Evolutionary conservation across 2,113 vertebrate genomes (phyloP), one percentile per base, ranked within the genome.

Genomic region (Centropus bengalensis): DNA sequence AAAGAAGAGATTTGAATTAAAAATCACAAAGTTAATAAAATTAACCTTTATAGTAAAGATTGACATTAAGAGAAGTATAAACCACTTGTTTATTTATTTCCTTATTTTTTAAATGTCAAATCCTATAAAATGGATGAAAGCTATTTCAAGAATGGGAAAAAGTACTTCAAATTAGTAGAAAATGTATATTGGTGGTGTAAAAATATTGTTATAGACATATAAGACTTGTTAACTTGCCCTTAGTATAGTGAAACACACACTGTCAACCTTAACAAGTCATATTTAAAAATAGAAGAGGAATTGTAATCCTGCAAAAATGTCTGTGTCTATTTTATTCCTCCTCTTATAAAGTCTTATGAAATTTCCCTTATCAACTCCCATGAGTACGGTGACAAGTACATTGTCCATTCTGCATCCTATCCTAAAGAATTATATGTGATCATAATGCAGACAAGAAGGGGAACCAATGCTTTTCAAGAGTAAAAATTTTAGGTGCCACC

Each of bases 371-470:
- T 63, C 36, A 40, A 1, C n/a, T 70, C 26, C 42, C 9, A 21
- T 27, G 13, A 82, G 6, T 76, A 52, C 55, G 28, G 13, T 52
- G 62, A 33, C 14, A 36, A 0, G 0, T 4, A 5, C 55, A 56
- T 42, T 54, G n/a, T 85, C 11, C 33, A 12, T 54, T 81, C 23
- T 76, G 3, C 77, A 13, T 88, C 58, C 85, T 88, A 77, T 33
- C 8, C 6, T 80, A n/a, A 58, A 45, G 21, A 59, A 60, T 82
- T 44, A 24, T 52, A 28, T 70, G 19, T 69, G 67, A 82, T 69
- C 27, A 32, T 76, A 58, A 49, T 47, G 28, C 8, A 77, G 45
- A 22, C 21, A 58, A 69, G 58, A 80, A 83, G 17, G 17, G 83
- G 8, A 79, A 45, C 12, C 5, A 16, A 84, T 60, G 32, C 10